A percentile compares a stretch with the other conserved stretches of the same genome.
phyloP scores from a whole-genome alignment of 2,888 invertebrate genomes.

The Pseudolycoriella hygida region DNA sequence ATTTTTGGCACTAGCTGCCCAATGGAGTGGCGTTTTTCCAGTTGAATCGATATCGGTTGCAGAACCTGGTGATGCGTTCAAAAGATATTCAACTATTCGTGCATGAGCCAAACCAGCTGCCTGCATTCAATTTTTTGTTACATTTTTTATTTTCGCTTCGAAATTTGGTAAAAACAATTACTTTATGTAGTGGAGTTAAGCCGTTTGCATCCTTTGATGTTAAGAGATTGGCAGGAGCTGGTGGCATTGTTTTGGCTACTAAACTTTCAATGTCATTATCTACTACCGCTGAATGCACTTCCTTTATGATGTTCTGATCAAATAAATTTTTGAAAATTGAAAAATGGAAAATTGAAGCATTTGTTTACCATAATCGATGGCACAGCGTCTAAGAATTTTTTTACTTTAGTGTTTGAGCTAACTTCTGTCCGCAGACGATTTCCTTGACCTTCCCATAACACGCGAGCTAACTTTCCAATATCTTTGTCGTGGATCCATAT shows the following conservation, averaged over 20 bases:
- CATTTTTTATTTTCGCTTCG: background rate
- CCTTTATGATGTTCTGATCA: constrained; percentile 58
- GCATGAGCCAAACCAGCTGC: constrained; percentile 67
- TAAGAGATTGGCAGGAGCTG: constrained; percentile 51
- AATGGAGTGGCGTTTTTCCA: constrained; percentile 76
- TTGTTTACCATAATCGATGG: constrained; percentile 69
- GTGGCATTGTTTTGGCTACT: constrained; percentile 44
- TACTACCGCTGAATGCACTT: constrained; percentile 60
- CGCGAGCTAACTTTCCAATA: constrained; percentile 66
- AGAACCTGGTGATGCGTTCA: constrained; percentile 48
- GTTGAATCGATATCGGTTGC: constrained; percentile 58
- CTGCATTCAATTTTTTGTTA: constrained; percentile 27
- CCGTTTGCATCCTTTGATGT: constrained; percentile 64
- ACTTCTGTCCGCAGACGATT: constrained; percentile 65
- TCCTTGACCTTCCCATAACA: constrained; percentile 83
- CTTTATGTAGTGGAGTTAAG: constrained; percentile 74
- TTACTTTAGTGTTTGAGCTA: constrained; percentile 66
- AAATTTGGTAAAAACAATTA: constrained; percentile 17
- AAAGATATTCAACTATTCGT: constrained; percentile 55
- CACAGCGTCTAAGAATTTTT: constrained; percentile 78
- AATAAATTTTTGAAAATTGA: constrained; percentile 10
- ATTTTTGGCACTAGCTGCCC: constrained; percentile 65
- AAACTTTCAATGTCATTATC: constrained; percentile 57
- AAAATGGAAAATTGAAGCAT: background rate
- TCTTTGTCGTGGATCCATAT: constrained; percentile 94